Evolutionary conservation across 1,140 invertebrate genomes (phyloP), one percentile per base, ranked within the genome.

Genomic region (Nixonia krombeini): DNA sequence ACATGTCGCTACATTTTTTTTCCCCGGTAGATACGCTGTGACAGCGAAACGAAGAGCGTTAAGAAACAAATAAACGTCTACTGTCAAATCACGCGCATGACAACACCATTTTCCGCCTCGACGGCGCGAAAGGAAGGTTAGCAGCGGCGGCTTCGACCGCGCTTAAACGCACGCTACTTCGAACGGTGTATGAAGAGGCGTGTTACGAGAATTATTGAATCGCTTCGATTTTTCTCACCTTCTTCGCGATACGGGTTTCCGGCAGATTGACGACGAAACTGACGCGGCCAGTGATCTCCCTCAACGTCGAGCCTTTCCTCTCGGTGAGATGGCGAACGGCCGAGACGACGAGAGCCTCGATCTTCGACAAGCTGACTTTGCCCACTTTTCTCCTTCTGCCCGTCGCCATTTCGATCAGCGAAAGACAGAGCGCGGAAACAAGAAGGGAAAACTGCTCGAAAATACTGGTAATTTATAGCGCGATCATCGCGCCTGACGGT

Each of bases 291-390:
- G 69, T 57, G n/a, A 82, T 83, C 28, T 72, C 77, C 23, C 50
- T 64, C 0, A 72, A 41, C 9, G 79, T 75, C 0, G 70, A 68
- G 15, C 74, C 79, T 56, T 75, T 74, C n/a, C 50, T 71, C 38
- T 78, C 70, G 6, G 70, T 37, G n/a, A 84, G 71, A 59, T 80
- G 64, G 9, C 74, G 70, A 46, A 84, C 78, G 10, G 79, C 79
- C 4, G 75, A 73, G 0, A 78, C 57, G 9, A 84, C 68, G 25
- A 82, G 53, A 13, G 76, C 68, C 2, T 74, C 75, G 26, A 83
- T 76, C 49, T 75, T 78, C 42, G 23, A 21, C 21, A 38, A 29
- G 41, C 35, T 35, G 29, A 9, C 21, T 35, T 35, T 45, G 44
- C 37, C 23, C 26, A 3, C 3, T 35, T 35, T 50, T 23, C 13